Evolutionary conservation across 2,888 invertebrate genomes (phyloP).

Genomic region (Lasioglossum morio): DNA sequence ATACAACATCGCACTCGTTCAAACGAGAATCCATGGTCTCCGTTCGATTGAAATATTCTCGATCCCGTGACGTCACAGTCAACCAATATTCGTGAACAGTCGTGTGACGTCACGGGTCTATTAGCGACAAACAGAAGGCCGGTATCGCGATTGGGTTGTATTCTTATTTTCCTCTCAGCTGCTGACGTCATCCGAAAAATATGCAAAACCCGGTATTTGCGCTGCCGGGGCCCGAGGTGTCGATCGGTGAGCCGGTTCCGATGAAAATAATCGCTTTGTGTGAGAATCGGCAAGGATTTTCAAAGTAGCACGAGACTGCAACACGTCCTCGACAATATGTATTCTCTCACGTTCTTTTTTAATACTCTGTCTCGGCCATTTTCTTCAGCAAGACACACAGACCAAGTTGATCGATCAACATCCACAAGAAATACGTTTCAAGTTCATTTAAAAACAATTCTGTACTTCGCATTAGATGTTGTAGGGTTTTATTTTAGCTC

Average conservation of each 20-base stretch:
- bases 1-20: not conserved
- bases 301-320: not conserved
- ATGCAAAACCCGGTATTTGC: slow-evolving; percentile 3
- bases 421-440: too few species aligned
- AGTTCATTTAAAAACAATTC: not conserved
- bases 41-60: not conserved
- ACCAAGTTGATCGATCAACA: not conserved
- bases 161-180: not conserved
- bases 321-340: not conserved
- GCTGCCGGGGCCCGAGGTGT: not conserved
- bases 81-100: slow-evolving; percentile 20
- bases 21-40: not conserved
- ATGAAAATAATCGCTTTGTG: slow-evolving; percentile 15
- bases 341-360: not conserved
- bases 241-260: not conserved
- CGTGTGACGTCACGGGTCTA: slow-evolving; percentile 24
- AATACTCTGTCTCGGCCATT: not conserved
- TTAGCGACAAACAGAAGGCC: slow-evolving; percentile 20
- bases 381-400: not conserved
- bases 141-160: not conserved
- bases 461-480: not conserved
- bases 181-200: slow-evolving; percentile 23
- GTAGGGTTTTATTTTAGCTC: not conserved
- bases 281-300: not conserved
- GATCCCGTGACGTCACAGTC: slow-evolving; percentile 48